Evolutionary conservation across 2,888 invertebrate genomes (phyloP).

Genomic region (Mayetiola destructor): DNA sequence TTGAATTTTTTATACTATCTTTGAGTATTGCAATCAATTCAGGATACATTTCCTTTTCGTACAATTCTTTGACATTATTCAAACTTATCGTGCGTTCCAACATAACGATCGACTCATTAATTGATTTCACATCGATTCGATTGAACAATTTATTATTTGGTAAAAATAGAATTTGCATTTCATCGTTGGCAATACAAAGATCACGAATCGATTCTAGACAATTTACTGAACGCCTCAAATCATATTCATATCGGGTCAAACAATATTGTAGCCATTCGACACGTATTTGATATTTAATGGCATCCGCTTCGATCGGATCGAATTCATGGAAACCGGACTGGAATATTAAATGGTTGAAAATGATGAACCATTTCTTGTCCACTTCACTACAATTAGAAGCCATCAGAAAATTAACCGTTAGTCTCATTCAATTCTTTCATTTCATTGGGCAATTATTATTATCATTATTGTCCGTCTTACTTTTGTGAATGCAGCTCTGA

Average conservation of each 20-base stretch:
- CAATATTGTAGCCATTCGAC: conserved; percentile 43
- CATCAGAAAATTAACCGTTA: too few species aligned
- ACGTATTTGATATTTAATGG: conserved; percentile 36
- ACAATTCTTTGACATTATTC: conserved; percentile 50
- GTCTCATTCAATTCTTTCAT: too few species aligned
- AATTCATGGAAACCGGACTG: conserved; percentile 22
- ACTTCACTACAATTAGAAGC: conserved; percentile 19
- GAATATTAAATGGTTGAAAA: conserved; percentile 21
- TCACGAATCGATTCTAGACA: conserved; percentile 33
- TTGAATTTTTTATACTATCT: conserved; percentile 32
- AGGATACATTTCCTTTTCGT: conserved; percentile 46
- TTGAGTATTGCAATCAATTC: conserved; percentile 52
- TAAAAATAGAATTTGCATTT: conserved; percentile 32
- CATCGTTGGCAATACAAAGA: conserved; percentile 22
- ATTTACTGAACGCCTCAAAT: conserved; percentile 38
- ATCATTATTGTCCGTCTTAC: background rate
- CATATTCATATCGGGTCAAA: conserved; percentile 38
- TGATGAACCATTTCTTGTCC: conserved; percentile 20
- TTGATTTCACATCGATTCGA: conserved; percentile 35
- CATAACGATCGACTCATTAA: conserved; percentile 37
- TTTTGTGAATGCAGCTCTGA: background rate
- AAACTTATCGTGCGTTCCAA: conserved; percentile 42
- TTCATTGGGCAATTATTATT: too few species aligned
- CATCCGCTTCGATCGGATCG: conserved; percentile 35
- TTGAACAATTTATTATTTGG: conserved; percentile 42